A percentile compares a stretch with the other conserved stretches of the same genome.
Conservation (phyloP, 2,113 vertebrate species). For the Hippocampus comes region DNA sequence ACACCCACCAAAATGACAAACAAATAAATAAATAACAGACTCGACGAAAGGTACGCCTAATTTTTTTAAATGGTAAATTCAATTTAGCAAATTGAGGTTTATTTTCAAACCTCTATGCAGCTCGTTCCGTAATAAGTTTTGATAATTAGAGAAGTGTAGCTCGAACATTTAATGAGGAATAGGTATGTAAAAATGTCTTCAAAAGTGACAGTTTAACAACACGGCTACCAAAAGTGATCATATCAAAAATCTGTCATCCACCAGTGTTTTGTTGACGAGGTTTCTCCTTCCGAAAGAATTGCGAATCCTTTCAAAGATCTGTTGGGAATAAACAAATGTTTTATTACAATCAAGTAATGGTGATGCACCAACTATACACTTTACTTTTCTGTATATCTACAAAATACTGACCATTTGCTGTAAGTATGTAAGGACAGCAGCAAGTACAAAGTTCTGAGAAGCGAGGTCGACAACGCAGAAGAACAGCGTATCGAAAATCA, state of each 20-base stretch:
- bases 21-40: too few species aligned
- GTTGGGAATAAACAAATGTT: constrained; percentile 22
- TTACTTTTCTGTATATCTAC: neutral
- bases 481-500: constrained; percentile 90
- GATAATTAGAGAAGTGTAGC: too few species aligned
- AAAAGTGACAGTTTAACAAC: neutral
- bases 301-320: constrained; percentile 87
- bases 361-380: neutral
- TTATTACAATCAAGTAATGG: constrained; percentile 1
- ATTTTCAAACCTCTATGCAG: too few species aligned
- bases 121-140: too few species aligned
- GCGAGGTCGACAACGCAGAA: constrained; percentile 91
- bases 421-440: constrained; percentile 85
- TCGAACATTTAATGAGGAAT: too few species aligned
- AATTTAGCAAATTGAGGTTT: too few species aligned
- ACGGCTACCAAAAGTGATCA: constrained; percentile 40
- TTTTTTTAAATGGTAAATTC: too few species aligned
- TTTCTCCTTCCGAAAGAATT: constrained; percentile 84
- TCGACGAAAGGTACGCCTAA: too few species aligned
- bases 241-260: constrained; percentile 94
- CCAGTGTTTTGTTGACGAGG: constrained; percentile 87
- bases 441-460: constrained; percentile 86
- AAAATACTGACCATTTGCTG: constrained; percentile 84
- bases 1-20: too few species aligned
- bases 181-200: too few species aligned